Evolutionary conservation across 2,888 invertebrate species (phyloP).

Genomic region (Troides helena): DNA sequence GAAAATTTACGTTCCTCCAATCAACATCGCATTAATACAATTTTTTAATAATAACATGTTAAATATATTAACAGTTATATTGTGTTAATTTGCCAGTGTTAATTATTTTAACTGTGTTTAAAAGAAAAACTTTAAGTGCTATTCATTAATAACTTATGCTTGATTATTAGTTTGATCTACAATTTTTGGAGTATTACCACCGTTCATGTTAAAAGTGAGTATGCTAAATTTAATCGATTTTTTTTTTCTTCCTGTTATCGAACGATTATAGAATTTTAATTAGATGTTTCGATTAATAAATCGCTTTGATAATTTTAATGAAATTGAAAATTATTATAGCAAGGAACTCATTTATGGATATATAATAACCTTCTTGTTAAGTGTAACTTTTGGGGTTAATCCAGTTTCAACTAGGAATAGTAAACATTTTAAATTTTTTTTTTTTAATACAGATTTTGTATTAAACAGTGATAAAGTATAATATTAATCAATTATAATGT

Average conservation of each 20-base stretch:
- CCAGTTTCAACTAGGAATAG: no score
- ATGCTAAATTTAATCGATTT: background rate
- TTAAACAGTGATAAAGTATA: no score
- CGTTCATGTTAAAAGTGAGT: slow-evolving; percentile 27
- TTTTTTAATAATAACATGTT: background rate
- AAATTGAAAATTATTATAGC: background rate
- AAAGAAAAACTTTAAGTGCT: background rate
- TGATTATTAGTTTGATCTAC: slow-evolving; percentile 39
- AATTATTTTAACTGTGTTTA: slow-evolving; percentile 14
- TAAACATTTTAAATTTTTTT: no score
- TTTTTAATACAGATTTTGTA: no score
- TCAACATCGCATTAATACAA: background rate
- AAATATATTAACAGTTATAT: background rate
- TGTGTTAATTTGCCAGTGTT: slow-evolving; percentile 16
- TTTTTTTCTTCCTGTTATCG: background rate
- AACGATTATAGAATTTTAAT: background rate
- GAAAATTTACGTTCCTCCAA: slow-evolving; percentile 64
- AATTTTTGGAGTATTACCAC: slow-evolving; percentile 13
- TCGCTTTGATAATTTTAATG: background rate
- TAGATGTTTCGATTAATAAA: background rate
- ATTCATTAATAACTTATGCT: background rate
- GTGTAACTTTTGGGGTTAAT: background rate
- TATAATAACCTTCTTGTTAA: background rate
- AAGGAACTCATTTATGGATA: background rate
- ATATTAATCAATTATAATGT: no score